Conservation (phyloP, 2,888 invertebrate species). For the Phasia obesa region DNA sequence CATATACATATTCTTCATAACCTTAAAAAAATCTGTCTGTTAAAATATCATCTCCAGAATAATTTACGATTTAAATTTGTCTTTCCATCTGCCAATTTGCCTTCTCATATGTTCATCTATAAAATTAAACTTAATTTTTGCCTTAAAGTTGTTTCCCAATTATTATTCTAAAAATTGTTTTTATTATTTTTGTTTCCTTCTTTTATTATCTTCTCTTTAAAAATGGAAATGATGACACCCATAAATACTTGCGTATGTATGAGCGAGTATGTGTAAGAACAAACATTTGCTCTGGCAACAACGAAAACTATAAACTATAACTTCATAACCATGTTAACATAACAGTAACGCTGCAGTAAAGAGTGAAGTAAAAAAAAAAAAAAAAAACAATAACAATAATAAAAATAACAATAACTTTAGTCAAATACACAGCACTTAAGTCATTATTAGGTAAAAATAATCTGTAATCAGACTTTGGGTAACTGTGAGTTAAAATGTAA, state of each 20-base stretch:
- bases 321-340: neutral
- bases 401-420: neutral
- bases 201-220: neutral
- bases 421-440: slow-evolving; percentile 9
- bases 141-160: no score
- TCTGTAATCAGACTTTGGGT: slow-evolving; percentile 63
- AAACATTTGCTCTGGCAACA: neutral
- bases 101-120: no score
- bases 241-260: neutral
- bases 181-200: neutral
- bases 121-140: no score
- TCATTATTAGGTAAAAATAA: slow-evolving; percentile 53
- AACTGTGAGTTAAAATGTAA: slow-evolving; percentile 62
- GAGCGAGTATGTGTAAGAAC: neutral
- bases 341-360: slow-evolving; percentile 10
- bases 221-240: neutral
- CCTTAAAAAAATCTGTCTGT: no score
- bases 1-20: no score
- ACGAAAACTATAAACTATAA: neutral
- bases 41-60: no score
- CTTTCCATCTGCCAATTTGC: no score
- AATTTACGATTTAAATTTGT: no score
- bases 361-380: neutral
- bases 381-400: neutral
- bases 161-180: no score